Conservation (phyloP, 2,113 vertebrate genomes). For the Myrmecophaga tridactyla region DNA sequence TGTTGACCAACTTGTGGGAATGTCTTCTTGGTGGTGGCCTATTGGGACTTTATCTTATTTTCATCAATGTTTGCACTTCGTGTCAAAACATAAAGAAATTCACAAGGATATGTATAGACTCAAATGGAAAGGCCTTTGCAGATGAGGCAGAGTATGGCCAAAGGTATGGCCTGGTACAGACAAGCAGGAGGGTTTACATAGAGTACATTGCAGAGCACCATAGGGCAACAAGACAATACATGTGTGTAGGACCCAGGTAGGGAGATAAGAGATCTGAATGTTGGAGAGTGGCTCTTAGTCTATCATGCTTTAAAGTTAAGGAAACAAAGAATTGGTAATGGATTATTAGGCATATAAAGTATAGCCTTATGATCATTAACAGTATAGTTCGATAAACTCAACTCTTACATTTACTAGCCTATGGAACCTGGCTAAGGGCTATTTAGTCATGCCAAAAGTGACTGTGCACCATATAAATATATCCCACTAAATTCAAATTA, state of each 20-base stretch:
- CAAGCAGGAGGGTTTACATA: neutral
- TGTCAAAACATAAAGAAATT: neutral
- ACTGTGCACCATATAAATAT: neutral
- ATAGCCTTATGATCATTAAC: neutral
- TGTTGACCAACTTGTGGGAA: neutral
- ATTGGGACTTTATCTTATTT: neutral
- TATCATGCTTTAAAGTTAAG: neutral
- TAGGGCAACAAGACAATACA: rapidly evolving
- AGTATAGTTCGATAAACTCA: neutral
- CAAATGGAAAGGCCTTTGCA: neutral
- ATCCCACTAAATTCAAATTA: neutral
- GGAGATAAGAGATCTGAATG: neutral
- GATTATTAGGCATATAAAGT: neutral
- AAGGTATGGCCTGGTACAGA: neutral
- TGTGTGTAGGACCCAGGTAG: neutral
- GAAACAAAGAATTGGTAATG: neutral
- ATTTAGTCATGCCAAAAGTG: neutral
- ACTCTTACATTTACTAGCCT: neutral
- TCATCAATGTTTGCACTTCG: neutral
- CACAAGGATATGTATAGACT: neutral
- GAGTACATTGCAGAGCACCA: neutral
- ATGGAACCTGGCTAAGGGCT: neutral
- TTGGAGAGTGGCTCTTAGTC: neutral
- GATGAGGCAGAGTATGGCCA: neutral
- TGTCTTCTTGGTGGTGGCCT: neutral